Conservation (phyloP, 2,797 vertebrate genomes). For the Eulemur rubriventer region DNA sequence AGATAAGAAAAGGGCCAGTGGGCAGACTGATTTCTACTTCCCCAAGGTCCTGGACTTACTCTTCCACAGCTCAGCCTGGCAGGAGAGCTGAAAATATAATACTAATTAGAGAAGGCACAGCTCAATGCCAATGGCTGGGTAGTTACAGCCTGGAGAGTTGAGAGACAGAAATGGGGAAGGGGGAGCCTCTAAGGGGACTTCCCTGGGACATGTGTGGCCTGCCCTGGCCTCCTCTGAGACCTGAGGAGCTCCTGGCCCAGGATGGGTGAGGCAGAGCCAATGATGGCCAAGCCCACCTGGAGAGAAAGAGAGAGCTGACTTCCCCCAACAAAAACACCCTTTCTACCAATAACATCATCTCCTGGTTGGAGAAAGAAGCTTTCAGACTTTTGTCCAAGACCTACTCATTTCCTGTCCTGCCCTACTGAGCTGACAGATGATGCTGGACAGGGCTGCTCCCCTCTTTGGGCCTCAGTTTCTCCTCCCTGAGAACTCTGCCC, state of each 20-base stretch:
- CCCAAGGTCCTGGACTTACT: neutral
- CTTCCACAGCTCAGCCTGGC: neutral
- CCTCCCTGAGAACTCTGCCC: neutral
- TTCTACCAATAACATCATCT: neutral
- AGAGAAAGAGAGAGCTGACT: neutral
- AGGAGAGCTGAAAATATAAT: neutral
- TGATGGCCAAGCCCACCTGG: neutral
- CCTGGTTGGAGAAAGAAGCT: neutral
- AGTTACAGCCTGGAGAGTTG: neutral
- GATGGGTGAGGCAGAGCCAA: neutral
- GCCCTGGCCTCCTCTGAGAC: neutral
- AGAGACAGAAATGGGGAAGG: neutral
- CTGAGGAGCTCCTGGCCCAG: neutral
- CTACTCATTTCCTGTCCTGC: neutral
- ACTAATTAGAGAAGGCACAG: neutral
- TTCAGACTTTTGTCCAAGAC: neutral
- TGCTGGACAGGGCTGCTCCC: neutral
- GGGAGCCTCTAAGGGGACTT: neutral
- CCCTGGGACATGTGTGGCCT: neutral
- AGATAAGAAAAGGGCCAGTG: neutral
- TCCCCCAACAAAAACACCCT: neutral
- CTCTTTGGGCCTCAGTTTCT: neutral
- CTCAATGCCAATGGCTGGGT: neutral
- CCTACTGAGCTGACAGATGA: neutral
- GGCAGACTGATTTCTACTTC: neutral